A percentile compares a stretch with the other conserved stretches of the same genome.
phyloP scores from a whole-genome alignment of 2,113 vertebrate genomes.

The Pholis gunnellus region DNA sequence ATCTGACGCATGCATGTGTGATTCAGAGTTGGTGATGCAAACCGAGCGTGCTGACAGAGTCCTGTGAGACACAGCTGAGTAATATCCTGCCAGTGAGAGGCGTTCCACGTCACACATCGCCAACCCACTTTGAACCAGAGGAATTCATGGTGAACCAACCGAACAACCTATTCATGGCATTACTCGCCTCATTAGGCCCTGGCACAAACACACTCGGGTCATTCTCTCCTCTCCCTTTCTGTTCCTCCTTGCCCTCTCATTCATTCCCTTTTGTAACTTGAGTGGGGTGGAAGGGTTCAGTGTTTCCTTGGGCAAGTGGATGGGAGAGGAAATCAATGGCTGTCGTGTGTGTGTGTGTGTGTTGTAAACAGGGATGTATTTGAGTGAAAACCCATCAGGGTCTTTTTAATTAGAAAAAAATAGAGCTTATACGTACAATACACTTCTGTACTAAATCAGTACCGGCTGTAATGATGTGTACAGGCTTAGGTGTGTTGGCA shows the following conservation, averaged over 20 bases:
- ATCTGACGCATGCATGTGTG: constrained; percentile 9
- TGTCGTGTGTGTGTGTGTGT: constrained; percentile 10
- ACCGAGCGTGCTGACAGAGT: constrained; percentile 22
- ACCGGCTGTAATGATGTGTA: not conserved
- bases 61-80: constrained; percentile 54
- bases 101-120: constrained; percentile 50
- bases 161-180: constrained; percentile 59
- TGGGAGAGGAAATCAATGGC: constrained; percentile 18
- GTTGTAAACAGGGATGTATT: constrained; percentile 17
- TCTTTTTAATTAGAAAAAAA: not conserved
- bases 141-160: constrained; percentile 44
- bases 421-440: not conserved
- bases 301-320: constrained; percentile 28
- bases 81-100: constrained; percentile 58
- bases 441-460: no score
- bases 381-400: not conserved
- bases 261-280: constrained; percentile 50
- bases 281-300: constrained; percentile 42
- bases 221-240: constrained; percentile 41
- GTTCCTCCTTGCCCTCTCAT: constrained; percentile 26
- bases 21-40: constrained; percentile 2
- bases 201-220: constrained; percentile 60
- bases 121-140: constrained; percentile 43
- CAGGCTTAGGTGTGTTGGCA: not conserved
- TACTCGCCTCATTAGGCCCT: constrained; percentile 71